Conservation (phyloP, 2,797 vertebrate genomes). For the Lerista edwardsae region DNA sequence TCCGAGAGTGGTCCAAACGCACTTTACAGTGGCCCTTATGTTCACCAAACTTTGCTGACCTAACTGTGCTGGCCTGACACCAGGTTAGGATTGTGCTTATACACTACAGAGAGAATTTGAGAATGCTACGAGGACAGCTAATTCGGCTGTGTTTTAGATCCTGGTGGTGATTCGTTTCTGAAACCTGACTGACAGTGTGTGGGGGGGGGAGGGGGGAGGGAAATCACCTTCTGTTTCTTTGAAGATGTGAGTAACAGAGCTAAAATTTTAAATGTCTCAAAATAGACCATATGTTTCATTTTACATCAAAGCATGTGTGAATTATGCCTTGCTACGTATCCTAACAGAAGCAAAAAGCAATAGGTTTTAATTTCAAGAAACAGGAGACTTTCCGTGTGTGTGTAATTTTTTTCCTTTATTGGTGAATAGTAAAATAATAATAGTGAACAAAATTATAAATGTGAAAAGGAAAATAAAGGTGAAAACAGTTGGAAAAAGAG, state of each 20-base stretch:
- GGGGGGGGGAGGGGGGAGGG: no score
- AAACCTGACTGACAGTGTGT: constrained; percentile 17
- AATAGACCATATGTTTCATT: neutral
- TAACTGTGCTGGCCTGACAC: no score
- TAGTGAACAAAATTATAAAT: no score
- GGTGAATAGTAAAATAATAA: no score
- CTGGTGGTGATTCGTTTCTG: constrained; percentile 18
- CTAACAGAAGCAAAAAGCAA: neutral
- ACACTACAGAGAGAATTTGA: neutral
- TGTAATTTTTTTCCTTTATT: no score
- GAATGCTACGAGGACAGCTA: neutral
- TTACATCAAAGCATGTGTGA: neutral
- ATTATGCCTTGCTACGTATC: neutral
- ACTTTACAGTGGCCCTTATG: no score
- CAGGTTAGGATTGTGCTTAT: no score
- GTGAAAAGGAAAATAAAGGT: no score
- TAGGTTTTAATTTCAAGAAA: neutral
- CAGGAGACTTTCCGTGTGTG: neutral
- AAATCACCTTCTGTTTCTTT: constrained; percentile 4
- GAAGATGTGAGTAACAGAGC: neutral
- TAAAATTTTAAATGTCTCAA: neutral
- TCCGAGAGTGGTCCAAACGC: no score
- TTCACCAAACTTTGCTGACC: no score
- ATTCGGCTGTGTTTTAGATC: constrained; percentile 36
- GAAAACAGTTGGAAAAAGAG: no score